Base-by-base conservation (phyloP, 1,140 invertebrate species). In the Proctacanthus coquilletti region DNA sequence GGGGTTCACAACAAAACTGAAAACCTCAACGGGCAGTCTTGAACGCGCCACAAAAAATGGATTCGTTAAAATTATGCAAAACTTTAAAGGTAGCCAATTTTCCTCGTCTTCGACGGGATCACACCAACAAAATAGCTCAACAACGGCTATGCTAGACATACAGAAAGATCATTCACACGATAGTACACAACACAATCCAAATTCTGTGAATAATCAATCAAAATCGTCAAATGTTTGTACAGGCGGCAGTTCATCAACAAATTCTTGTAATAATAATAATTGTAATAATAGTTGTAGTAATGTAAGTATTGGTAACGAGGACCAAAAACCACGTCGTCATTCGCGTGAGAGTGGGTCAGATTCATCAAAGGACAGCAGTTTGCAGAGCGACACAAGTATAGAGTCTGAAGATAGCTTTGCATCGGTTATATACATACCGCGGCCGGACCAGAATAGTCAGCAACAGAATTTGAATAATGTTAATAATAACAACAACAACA, bases 401-500 rank as follows among this genome's bases (percentile, higher is more conserved):
- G 86, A 92, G 57, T 88, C 84, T 2, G 85, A 92, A 61, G 86
- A 92, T 47, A 87, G 83, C 61, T 86, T 88, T 53, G 84, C 84
- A 21, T 88, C 84, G 33, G 86, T 91, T 6, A 91, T 91, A 49
- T 88, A 79, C 51, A 77, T 88, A 45, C 84, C 84, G 29, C 80
- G 79, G 51, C 66, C 66, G 42, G 69, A 70, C 39, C 30, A 6
- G 10, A 9, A 32, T 25, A 2, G 18, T 10, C 52, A 58, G 31
- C 49, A 53, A 15, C 52, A 57, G 31, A 48, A 55, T 32, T 51
- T 54, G 20, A 23, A n/a, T n/a, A n/a, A n/a, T n/a, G n/a, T n/a
- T n/a, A n/a, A n/a, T n/a, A n/a, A n/a, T n/a, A n/a, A n/a, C n/a
- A n/a, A n/a, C n/a, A n/a, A n/a, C n/a, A n/a, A n/a, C n/a, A n/a